These are phyloP conservation scores for Apocrypta bakeri DNA, from an alignment of 1,140 invertebrate genomes.

Conservation along the genomic window DNA sequence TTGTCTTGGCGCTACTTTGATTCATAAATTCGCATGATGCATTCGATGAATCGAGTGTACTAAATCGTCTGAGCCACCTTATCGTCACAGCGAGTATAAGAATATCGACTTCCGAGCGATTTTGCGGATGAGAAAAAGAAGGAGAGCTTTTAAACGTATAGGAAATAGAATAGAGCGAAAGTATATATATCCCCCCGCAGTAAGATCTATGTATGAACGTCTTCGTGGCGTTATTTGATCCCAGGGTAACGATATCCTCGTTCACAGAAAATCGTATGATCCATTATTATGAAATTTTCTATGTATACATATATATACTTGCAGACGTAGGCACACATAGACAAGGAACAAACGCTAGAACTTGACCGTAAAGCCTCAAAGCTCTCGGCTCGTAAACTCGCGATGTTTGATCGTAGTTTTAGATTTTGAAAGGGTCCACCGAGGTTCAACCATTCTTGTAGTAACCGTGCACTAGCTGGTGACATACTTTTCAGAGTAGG, in stretches of 20 bases:
- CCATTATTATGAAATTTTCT: not conserved
- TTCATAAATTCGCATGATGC: not conserved
- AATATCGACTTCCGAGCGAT: not conserved
- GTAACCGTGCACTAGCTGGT: not conserved
- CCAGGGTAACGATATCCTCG: not conserved
- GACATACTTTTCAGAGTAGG: not conserved
- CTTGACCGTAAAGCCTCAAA: conserved; percentile 5
- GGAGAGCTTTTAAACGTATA: not conserved
- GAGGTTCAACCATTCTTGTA: not conserved
- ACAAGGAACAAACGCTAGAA: not conserved
- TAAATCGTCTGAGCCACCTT: not conserved
- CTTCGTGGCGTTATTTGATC: not conserved
- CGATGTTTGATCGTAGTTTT: conserved; percentile 28
- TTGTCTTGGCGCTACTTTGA: not conserved
- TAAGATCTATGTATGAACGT: conserved; percentile 1
- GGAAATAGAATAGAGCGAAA: not conserved
- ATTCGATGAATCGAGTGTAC: not conserved
- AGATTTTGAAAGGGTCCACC: not conserved
- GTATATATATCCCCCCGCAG: not conserved
- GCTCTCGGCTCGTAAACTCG: not conserved
- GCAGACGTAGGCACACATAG: no score
- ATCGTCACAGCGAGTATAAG: not conserved
- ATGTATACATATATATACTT: not conserved
- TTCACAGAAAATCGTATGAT: not conserved
- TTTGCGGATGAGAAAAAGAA: not conserved